Evolutionary conservation across 2,113 vertebrate species (phyloP), one percentile per base, ranked within the genome.

Genomic region (Microtus ochrogaster): DNA sequence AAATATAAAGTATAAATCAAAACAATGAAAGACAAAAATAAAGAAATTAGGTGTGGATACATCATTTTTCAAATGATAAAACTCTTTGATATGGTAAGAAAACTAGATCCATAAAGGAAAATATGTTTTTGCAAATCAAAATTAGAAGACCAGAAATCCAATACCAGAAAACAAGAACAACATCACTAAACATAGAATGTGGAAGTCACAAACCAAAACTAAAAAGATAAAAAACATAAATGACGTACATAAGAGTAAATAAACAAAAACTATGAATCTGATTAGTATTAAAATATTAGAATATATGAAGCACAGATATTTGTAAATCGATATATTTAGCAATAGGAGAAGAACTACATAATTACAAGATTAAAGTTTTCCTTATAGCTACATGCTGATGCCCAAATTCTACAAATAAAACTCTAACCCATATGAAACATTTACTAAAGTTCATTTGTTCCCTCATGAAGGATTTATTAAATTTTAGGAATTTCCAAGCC

Each of bases 1-100:
- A 84, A 93, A 72, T 73, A 49, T 28, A 95, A 92, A 86, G 49
- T 73, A 55, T 28, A 95, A 92, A 52, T 95, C 49, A 95, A 90
- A 84, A 87, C 73, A 87, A 79, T 68, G 12, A 12, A 87, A 82
- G 17, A 78, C 52, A 76, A 87, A 87, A 96, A 78, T 11, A 77
- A 70, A 91, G 41, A 30, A 87, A 68, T 82, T 94, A 82, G 70
- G 90, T n/a, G 39, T 92, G 0, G 1, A 84, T 79, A 61, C 49
- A 90, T 77, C 49, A 44, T 33, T 63, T 76, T 76, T 39, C n/a
- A 92, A 83, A 24, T 78, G 17, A 52, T 28, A 91, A 86, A 89
- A 28, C 7, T 92, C 30, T 73, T 66, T 12, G 5, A 66, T 17
- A 44, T 52, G 17, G 6, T 4, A 78, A 90, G n/a, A 89, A 93